Base-by-base conservation (phyloP, 2,888 invertebrate genomes). In the Drosophila austrosaltans region DNA sequence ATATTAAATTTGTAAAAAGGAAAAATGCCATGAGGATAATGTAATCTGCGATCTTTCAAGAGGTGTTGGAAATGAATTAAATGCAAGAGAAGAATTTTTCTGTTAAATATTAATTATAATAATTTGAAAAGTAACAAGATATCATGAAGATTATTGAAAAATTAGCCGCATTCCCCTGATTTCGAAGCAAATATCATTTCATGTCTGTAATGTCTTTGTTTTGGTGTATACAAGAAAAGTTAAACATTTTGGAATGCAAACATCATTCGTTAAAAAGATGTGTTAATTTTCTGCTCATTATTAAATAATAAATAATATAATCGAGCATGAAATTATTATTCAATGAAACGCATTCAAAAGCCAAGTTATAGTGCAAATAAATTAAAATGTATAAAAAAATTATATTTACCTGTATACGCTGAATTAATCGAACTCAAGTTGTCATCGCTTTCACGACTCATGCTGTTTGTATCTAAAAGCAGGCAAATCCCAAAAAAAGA, bases 371-470 rank as follows among this genome's bases (percentile, higher is more conserved):
- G 75, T 64, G 69, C 57, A 66, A 76, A 61, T 61, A 70, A 63
- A 30, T 54, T 32, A 0, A 44, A 44, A 22, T 32, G 3, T 57
- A 16, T 66, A 54, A 40, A 53, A 61, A 8, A 64, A 7, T 39
- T 10, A 74, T 81, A 80, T 68, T 90, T 90, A 91, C 91, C 91
- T 91, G 91, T 89, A 28, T 87, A 91, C 73, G 90, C 85, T 65
- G 91, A 91, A 88, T 91, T 91, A 71, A 90, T 89, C 75, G 91
- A 91, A 82, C 90, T 91, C 79, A 91, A 83, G 76, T 91, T 91
- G 90, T 90, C 91, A 90, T 91, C 91, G 89, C 90, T 90, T 90
- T 91, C 91, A 90, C 91, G 91, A 90, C 90, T 91, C 91, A 91
- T 91, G 86, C 89, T 91, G 84, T 81, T 87, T 79, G 84, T 84